Percentiles rank a stretch among this genome's conserved stretches.
phyloP scores from a whole-genome alignment of 1,140 invertebrate genomes.

The Diachasmimorpha longicaudata region DNA sequence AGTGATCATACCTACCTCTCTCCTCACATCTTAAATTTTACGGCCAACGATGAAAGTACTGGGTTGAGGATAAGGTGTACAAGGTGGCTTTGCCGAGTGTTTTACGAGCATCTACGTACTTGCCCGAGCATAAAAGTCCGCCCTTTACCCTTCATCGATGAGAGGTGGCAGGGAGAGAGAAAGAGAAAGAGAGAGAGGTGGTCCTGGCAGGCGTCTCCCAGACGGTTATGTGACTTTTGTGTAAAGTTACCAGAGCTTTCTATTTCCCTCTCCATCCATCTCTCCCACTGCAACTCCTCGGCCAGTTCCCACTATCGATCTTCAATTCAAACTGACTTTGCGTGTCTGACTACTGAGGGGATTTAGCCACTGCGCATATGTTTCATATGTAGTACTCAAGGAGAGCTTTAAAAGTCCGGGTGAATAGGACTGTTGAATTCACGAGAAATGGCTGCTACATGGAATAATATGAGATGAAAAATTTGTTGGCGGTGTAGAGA shows the following conservation, averaged over 20 bases:
- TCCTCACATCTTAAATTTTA: background rate
- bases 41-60: background rate
- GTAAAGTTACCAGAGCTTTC: conserved; percentile 13
- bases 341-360: conserved; percentile 15
- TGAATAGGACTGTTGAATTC: background rate
- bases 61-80: conserved; percentile 4
- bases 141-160: conserved; percentile 9
- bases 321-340: conserved; percentile 21
- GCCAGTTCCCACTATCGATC: conserved; percentile 19
- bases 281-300: background rate
- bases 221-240: conserved; percentile 32
- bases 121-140: conserved; percentile 7
- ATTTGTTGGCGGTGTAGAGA: background rate
- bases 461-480: background rate
- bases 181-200: background rate
- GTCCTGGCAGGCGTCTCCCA: background rate
- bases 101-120: conserved; percentile 22
- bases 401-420: background rate
- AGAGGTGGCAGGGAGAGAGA: background rate
- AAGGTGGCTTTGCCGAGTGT: conserved; percentile 7
- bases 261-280: background rate
- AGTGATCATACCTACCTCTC: no score
- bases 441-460: background rate
- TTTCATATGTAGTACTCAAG: background rate
- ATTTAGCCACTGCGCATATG: conserved; percentile 20